Base-by-base conservation (phyloP, 2,888 invertebrate species). In the Leptinotarsa rubiginosa region DNA sequence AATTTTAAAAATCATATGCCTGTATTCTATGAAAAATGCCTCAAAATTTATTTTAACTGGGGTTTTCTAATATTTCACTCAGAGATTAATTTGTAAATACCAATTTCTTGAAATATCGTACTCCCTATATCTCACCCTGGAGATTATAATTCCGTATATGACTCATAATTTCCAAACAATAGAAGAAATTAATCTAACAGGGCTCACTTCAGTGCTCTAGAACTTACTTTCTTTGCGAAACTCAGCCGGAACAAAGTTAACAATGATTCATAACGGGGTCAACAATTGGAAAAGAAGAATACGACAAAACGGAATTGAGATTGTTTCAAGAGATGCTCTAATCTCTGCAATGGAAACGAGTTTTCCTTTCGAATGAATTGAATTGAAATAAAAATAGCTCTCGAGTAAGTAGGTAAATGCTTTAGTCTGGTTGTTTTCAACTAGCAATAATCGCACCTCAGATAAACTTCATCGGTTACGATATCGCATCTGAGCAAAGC, bases 301-400 rank as follows among this genome's bases (percentile, higher is more conserved):
- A 62, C n/a, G 41, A 62, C 62, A 41, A 62, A 62, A 70, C 16
- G 65, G 67, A 69, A 69, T 59, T 70, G 69, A 70, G 66, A 70
- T 59, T 22, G 65, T 56, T 56, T 49, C 56, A 56, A 70, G 70
- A 47, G 49, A 69, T 66, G 72, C 59, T 56, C 70, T 73, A 69
- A 70, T 70, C 59, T 65, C 16, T 47, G 50, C 18, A 65, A 52
- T 47, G 69, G 15, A 56, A 22, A 52, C 41, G 18, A 70, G 47
- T 47, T 69, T 65, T 47, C 69, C 41, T 69, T 70, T 41, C 65
- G n/a, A 70, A 54, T 65, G 67, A 73, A 49, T 73, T 65, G 65
- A 47, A 56, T 64, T 65, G 22, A 73, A 68, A 69, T 62, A 54
- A 73, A 69, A 47, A 64, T 65, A 18, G 52, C 15, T 50, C 22